Evolutionary conservation across 2,888 invertebrate genomes (phyloP), one percentile per base, ranked within the genome.

Genomic region (Drosophila ezoana): DNA sequence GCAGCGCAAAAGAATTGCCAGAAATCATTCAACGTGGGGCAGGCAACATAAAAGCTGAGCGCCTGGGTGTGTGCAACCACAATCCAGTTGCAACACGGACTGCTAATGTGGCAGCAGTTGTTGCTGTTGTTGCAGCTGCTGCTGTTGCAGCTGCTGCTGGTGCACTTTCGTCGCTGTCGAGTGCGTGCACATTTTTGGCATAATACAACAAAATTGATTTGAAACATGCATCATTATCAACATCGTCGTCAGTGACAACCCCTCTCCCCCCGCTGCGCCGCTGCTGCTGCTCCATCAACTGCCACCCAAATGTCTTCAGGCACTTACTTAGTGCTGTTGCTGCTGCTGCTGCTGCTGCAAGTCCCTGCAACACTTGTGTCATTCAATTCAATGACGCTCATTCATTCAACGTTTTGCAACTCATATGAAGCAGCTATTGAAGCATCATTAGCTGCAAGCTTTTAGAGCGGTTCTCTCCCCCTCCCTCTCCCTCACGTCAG

Each of bases 201-300:
- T 84, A 89, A 89, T 89, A 81, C 76, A 89, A 82, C 78, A 86
- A 89, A 90, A 89, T 90, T 89, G 90, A 89, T 90, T 89, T 89
- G 89, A 82, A 82, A 84, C 86, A 89, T 87, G 87, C 87, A 86
- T 85, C 86, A 86, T 83, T 85, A 86, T 83, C 79, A 79, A 70
- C 85, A 79, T 62, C 70, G 71, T 70, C 77, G 58, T 63, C 62
- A 58, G 64, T 32, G 67, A 13, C 63, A 52, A 14, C 59, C 35
- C 23, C 45, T n/a, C 5, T 2, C 18, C 41, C n/a, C 18, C 11
- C 18, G 10, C 20, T n/a, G n/a, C 8, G n/a, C 13, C 35, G 23
- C 23, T 10, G 18, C 48, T 8, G n/a, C 18, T 2, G 11, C 47
- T 13, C 32, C 48, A 28, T 28, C 49, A 6, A 23, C 37, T 11